Percentiles rank a stretch among this genome's conserved stretches.
These are phyloP conservation scores for Chamaea fasciata DNA, from an alignment of 2,113 vertebrate genomes.

Conservation along the genomic window DNA sequence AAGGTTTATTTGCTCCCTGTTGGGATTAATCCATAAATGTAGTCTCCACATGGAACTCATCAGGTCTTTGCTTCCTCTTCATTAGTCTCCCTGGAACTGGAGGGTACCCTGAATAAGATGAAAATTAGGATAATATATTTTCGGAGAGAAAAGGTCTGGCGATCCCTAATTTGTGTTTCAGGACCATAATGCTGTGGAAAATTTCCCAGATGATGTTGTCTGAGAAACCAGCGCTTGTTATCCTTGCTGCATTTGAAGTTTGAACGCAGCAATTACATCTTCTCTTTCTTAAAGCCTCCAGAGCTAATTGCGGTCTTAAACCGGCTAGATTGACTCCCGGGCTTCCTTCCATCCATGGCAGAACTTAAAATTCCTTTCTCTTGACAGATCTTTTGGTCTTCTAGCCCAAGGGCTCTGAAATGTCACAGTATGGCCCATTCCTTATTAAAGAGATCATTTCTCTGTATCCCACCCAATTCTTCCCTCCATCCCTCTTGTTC, in stretches of 20 bases:
- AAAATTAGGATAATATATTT: slow-evolving; percentile 64
- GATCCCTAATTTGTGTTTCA: slow-evolving; percentile 20
- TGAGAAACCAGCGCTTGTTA: not conserved
- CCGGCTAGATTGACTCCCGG: not conserved
- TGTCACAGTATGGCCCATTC: not conserved
- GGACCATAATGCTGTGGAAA: slow-evolving; percentile 1
- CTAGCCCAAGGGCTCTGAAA: slow-evolving; percentile 39
- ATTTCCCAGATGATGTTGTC: slow-evolving; percentile 19
- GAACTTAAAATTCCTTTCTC: slow-evolving; percentile 44
- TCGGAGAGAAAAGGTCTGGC: slow-evolving; percentile 9
- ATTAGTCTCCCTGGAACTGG: slow-evolving; percentile 59
- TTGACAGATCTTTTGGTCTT: slow-evolving; percentile 29
- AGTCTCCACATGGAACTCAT: slow-evolving; percentile 65
- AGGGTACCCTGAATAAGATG: slow-evolving; percentile 41
- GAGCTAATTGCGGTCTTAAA: not conserved
- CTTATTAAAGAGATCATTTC: slow-evolving; percentile 23
- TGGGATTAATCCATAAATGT: slow-evolving; percentile 73
- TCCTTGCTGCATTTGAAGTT: not conserved
- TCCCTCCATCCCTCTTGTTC: not conserved
- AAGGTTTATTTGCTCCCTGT: slow-evolving; percentile 68
- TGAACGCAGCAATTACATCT: not conserved
- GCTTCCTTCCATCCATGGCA: not conserved
- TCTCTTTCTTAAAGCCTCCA: not conserved
- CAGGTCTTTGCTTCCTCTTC: slow-evolving; percentile 61
- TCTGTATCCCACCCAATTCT: not conserved